Conservation (phyloP, 2,888 invertebrate genomes). For the Apodemia mormo region DNA sequence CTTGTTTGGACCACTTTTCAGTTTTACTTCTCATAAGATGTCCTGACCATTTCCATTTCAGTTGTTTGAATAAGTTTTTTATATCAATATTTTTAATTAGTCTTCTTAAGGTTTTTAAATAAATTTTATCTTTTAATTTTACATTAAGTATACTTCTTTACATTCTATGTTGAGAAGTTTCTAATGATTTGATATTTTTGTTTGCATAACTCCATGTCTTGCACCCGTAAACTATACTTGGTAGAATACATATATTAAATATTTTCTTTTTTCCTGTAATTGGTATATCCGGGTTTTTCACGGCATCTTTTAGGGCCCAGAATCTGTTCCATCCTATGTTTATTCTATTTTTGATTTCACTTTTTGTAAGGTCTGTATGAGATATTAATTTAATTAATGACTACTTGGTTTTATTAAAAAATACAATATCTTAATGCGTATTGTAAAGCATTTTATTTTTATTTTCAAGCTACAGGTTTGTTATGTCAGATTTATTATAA, state of each 20-base stretch:
- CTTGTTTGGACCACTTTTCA: neutral
- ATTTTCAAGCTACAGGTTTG: too few relatives aligned
- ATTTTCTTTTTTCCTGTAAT: conserved; percentile 19
- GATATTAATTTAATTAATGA: conserved; percentile 17
- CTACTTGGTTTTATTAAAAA: too few relatives aligned
- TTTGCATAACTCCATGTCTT: neutral
- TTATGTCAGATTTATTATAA: too few relatives aligned
- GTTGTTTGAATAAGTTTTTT: neutral
- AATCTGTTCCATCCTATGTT: conserved; percentile 27
- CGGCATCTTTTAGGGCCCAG: conserved; percentile 26
- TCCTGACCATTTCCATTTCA: neutral
- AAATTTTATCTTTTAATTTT: too few relatives aligned
- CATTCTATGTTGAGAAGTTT: too few relatives aligned
- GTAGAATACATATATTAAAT: conserved; percentile 9
- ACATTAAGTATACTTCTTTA: too few relatives aligned
- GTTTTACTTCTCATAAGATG: neutral
- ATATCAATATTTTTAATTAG: too few relatives aligned
- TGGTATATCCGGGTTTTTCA: conserved; percentile 23
- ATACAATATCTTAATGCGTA: too few relatives aligned
- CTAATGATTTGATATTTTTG: too few relatives aligned
- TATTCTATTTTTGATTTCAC: conserved; percentile 27
- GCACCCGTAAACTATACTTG: neutral
- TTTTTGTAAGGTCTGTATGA: conserved; percentile 20
- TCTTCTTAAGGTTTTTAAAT: too few relatives aligned
- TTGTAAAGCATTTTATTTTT: too few relatives aligned